Percentiles rank a stretch among this genome's conserved stretches.
phyloP scores from a whole-genome alignment of 1,140 invertebrate genomes.

The Leguminivora glycinivorella region DNA sequence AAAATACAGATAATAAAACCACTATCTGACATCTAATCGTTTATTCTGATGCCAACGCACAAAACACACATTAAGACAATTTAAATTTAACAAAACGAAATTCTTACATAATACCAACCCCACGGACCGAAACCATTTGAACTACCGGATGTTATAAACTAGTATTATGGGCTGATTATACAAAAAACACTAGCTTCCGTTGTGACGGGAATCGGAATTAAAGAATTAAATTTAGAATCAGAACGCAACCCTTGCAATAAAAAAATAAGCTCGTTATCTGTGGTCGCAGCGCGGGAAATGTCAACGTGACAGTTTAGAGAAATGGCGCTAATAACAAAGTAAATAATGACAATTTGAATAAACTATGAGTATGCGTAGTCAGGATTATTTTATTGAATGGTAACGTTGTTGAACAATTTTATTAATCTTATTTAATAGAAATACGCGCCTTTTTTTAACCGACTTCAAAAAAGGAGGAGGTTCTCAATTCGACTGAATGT shows the following conservation, averaged over 20 bases:
- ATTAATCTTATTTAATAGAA: not conserved
- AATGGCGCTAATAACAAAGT: slow-evolving; percentile 30
- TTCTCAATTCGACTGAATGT: too few relatives aligned
- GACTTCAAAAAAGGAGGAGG: too few relatives aligned
- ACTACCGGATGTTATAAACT: slow-evolving; percentile 36
- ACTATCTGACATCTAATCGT: slow-evolving; percentile 19
- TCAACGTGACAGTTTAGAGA: slow-evolving; percentile 37
- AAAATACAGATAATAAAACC: slow-evolving; percentile 27
- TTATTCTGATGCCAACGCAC: slow-evolving; percentile 18
- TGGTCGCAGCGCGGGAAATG: slow-evolving; percentile 39
- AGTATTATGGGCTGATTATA: slow-evolving; percentile 33
- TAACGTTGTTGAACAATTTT: not conserved
- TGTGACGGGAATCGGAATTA: slow-evolving; percentile 41
- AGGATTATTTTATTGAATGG: not conserved
- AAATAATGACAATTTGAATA: not conserved
- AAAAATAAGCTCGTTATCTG: slow-evolving; percentile 43
- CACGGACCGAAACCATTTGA: slow-evolving; percentile 35
- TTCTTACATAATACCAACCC: slow-evolving; percentile 21
- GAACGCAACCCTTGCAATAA: slow-evolving; percentile 34
- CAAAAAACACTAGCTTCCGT: slow-evolving; percentile 41
- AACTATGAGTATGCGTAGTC: not conserved
- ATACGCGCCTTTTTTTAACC: not conserved
- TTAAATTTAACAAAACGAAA: slow-evolving; percentile 26
- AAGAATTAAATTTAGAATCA: slow-evolving; percentile 38
- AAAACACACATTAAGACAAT: slow-evolving; percentile 25